Evolutionary conservation across 2,888 invertebrate species (phyloP).

Genomic region (Habrosyne pyritoides): DNA sequence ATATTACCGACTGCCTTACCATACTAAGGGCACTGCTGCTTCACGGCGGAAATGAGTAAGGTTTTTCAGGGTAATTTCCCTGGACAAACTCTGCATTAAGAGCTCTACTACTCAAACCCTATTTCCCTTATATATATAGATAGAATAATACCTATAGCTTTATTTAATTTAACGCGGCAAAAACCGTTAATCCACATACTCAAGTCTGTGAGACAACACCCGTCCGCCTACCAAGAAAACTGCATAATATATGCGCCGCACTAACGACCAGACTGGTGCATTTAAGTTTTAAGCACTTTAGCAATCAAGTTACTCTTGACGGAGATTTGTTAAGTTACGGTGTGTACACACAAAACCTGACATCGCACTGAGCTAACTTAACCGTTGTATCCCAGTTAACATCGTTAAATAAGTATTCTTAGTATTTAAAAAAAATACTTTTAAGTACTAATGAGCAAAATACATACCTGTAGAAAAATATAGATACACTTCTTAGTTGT

Average conservation of each 20-base stretch:
- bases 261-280: conserved; percentile 29
- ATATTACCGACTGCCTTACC: too few relatives aligned
- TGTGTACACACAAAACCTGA: conserved; percentile 24
- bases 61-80: too few relatives aligned
- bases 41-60: too few relatives aligned
- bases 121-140: too few relatives aligned
- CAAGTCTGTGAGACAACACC: background rate
- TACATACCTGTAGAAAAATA: background rate
- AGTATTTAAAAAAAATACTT: background rate
- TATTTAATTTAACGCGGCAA: background rate
- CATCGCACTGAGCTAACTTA: conserved; percentile 19
- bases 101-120: too few relatives aligned
- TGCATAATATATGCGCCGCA: conserved; percentile 34
- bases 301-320: conserved; percentile 42
- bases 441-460: too few relatives aligned
- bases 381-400: conserved; percentile 12
- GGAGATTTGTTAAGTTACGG: conserved; percentile 33
- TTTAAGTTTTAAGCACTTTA: conserved; percentile 50
- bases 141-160: too few relatives aligned
- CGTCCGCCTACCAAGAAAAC: conserved; percentile 16
- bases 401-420: background rate
- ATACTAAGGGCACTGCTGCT: too few relatives aligned
- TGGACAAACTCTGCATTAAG: too few relatives aligned
- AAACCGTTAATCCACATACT: conserved; percentile 8
- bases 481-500: too few relatives aligned